Conservation (phyloP, 2,797 vertebrate species). For the Falco cherrug region DNA sequence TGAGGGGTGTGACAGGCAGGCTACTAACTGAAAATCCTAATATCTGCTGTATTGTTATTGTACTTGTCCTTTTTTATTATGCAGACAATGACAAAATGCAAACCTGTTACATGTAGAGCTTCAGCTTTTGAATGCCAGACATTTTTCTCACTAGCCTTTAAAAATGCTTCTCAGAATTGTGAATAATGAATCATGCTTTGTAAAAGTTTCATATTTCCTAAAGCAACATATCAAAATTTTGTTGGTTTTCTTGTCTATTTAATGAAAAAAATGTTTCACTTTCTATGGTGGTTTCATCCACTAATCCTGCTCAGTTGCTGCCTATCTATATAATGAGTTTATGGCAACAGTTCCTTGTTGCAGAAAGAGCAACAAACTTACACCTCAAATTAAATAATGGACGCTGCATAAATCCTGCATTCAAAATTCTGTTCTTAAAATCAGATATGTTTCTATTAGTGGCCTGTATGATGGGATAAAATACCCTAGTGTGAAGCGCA, state of each 20-base stretch:
- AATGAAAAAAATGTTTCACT: background rate
- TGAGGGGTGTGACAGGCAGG: background rate
- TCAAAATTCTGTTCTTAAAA: background rate
- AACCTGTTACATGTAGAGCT: background rate
- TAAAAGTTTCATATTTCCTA: background rate
- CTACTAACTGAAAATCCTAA: constrained; percentile 25
- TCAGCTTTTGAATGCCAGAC: background rate
- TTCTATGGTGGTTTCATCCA: background rate
- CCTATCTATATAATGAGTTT: background rate
- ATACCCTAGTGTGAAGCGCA: background rate
- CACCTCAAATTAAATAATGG: background rate
- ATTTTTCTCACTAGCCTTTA: background rate
- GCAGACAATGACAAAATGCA: background rate
- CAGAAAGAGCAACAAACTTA: background rate
- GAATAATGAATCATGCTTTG: background rate
- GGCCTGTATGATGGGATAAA: background rate
- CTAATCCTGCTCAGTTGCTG: background rate
- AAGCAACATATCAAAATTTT: fast-evolving
- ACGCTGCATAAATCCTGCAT: background rate
- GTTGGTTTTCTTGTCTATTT: background rate
- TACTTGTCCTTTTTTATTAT: background rate
- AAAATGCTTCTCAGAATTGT: background rate
- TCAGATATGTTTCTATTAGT: fast-evolving
- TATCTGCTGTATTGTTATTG: background rate
- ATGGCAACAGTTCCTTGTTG: background rate